phyloP scores from a whole-genome alignment of 2,113 vertebrate genomes.

The Protobothrops mucrosquamatus region DNA sequence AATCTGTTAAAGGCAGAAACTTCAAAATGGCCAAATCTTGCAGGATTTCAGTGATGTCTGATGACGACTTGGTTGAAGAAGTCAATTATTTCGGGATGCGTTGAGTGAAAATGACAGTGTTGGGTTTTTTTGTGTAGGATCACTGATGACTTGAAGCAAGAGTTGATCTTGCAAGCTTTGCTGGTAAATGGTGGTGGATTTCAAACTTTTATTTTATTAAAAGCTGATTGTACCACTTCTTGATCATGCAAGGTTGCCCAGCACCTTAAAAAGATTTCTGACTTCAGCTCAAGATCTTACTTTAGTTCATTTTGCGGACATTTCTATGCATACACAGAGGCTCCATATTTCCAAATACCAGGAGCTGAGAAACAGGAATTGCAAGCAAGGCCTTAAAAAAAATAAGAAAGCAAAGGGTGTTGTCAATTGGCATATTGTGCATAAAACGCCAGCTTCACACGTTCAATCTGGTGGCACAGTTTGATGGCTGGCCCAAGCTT shows the following conservation, averaged over 20 bases:
- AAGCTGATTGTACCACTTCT: neutral
- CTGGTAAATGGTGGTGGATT: neutral
- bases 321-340: neutral
- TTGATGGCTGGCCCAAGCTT: constrained; percentile 98
- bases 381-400: neutral
- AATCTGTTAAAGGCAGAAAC: neutral
- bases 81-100: neutral
- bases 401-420: neutral
- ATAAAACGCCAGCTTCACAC: constrained; percentile 96
- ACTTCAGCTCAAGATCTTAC: neutral
- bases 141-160: neutral
- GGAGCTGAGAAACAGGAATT: neutral
- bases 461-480: constrained; percentile 94
- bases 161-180: neutral
- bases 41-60: neutral
- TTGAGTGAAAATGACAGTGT: neutral
- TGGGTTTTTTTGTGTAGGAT: neutral
- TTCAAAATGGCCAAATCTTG: neutral
- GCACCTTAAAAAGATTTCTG: neutral
- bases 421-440: constrained; percentile 90
- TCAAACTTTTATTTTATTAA: neutral
- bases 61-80: neutral
- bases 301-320: neutral
- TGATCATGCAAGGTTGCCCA: neutral
- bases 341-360: neutral